phyloP scores from a whole-genome alignment of 2,797 vertebrate species.

The Sylvia borin region DNA sequence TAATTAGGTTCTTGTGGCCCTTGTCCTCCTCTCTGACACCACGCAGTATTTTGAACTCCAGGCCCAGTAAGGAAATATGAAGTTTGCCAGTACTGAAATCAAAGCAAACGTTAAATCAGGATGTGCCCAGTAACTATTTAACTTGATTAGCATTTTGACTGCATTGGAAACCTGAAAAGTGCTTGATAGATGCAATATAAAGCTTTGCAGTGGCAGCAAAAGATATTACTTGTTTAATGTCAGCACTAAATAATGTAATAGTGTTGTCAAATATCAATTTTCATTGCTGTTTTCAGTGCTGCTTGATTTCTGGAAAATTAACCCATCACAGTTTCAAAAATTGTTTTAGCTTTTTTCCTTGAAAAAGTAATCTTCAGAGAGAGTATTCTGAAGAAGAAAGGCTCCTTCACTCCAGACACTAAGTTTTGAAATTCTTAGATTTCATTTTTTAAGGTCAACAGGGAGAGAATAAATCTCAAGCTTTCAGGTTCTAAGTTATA shows the following conservation, averaged over 20 bases:
- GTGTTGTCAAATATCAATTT: conserved; percentile 59
- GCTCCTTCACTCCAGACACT: background rate
- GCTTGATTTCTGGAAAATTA: conserved; percentile 48
- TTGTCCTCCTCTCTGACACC: background rate
- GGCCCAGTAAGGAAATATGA: background rate
- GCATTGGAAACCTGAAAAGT: background rate
- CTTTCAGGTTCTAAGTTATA: background rate
- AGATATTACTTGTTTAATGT: conserved; percentile 53
- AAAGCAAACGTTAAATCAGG: background rate
- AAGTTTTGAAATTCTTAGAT: background rate
- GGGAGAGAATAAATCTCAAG: background rate
- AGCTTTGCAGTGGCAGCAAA: conserved; percentile 10
- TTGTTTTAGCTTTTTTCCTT: background rate
- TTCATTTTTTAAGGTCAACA: conserved; percentile 12
- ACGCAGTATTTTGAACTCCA: background rate
- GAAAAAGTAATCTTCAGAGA: background rate
- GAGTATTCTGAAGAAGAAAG: background rate
- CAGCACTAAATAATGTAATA: conserved; percentile 54
- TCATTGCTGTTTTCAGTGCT: conserved; percentile 36
- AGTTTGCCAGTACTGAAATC: background rate
- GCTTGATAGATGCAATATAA: conserved; percentile 7
- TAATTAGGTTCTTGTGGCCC: background rate
- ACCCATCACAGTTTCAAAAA: background rate
- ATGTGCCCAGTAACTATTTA: conserved; percentile 16
- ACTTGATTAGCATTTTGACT: conserved; percentile 40